A percentile compares a stretch with the other conserved stretches of the same genome.
These are phyloP conservation scores for Danio tinwini DNA, from an alignment of 2,797 vertebrate genomes.

Conservation along the genomic window DNA sequence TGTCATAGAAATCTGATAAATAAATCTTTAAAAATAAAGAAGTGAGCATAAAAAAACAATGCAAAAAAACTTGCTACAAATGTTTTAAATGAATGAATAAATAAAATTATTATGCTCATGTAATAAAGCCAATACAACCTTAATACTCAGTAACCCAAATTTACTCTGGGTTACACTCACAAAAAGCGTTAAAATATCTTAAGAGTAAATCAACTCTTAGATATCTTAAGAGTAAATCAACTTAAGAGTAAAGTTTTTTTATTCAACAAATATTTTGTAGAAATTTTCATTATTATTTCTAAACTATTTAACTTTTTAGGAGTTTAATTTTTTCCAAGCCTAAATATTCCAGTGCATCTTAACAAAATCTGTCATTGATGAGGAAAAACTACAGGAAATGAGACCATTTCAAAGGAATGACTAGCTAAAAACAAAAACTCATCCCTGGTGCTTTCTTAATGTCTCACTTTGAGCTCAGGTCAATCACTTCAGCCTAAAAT, in stretches of 20 bases:
- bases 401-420: slow-evolving; percentile 49
- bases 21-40: no score
- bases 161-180: no score
- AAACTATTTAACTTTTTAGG: background rate
- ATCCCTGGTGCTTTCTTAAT: background rate
- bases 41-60: background rate
- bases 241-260: no score
- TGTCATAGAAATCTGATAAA: no score
- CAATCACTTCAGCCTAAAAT: background rate
- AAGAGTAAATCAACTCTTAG: background rate
- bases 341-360: background rate
- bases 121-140: no score
- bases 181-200: no score
- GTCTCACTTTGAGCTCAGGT: background rate
- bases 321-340: background rate
- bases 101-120: no score
- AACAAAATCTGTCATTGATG: no score
- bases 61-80: background rate
- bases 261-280: background rate
- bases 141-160: no score
- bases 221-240: background rate
- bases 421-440: background rate
- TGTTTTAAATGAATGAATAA: no score
- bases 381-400: slow-evolving; percentile 48
- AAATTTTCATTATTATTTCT: background rate